Percentiles rank a stretch among this genome's conserved stretches.
Conservation (phyloP, 2,113 vertebrate genomes). For the Oreocharis arfaki region DNA sequence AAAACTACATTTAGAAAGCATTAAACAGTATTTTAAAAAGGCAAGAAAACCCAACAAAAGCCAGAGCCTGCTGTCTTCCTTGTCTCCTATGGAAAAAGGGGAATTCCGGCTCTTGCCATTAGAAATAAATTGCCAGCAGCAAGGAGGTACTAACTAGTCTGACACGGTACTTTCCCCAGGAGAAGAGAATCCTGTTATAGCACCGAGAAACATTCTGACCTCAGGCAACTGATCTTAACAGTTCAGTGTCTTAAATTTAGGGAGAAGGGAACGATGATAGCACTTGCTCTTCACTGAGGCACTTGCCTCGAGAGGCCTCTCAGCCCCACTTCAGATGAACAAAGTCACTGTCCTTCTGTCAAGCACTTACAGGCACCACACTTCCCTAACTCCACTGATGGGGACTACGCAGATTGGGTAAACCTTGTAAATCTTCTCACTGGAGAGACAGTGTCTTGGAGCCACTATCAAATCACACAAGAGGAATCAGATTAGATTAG, state of each 20-base stretch:
- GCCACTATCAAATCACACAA: not conserved
- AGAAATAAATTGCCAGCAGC: slow-evolving; percentile 28
- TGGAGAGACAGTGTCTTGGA: not conserved
- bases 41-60: not conserved
- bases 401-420: not conserved
- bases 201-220: slow-evolving; percentile 24
- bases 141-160: slow-evolving; percentile 49
- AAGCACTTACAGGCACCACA: not conserved
- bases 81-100: slow-evolving; percentile 7
- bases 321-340: not conserved
- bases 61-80: not conserved
- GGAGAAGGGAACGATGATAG: not conserved
- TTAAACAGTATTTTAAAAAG: not conserved
- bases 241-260: slow-evolving; percentile 10
- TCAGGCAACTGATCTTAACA: slow-evolving; percentile 46
- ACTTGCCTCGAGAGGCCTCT: not conserved
- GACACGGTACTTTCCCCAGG: slow-evolving; percentile 56
- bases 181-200: slow-evolving; percentile 36
- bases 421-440: not conserved
- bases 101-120: slow-evolving; percentile 38
- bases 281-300: not conserved
- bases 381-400: not conserved
- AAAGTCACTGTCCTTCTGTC: not conserved
- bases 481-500: not conserved
- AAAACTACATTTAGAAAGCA: not conserved